Evolutionary conservation across 2,797 vertebrate genomes (phyloP), one percentile per base, ranked within the genome.

Genomic region (Poeciliopsis paucimaculata): DNA sequence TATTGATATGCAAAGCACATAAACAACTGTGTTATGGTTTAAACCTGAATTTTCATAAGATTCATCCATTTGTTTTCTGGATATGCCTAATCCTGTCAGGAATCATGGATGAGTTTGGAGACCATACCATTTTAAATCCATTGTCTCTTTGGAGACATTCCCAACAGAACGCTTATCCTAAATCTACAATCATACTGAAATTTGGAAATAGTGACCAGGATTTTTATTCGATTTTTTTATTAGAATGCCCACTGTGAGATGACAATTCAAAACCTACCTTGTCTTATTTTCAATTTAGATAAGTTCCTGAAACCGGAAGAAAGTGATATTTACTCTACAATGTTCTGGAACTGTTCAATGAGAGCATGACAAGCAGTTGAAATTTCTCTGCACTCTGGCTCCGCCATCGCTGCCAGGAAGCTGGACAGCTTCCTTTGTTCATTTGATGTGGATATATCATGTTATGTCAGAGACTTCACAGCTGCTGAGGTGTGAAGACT

Each of bases 361-460:
- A 45, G 73, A 45, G 41, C 8, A 62, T n/a, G 13, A 23, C 53
- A 75, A 43, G 26, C 73, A 75, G 36, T 16, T 45, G 53, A 75
- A 55, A 75, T 60, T n/a, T 28, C 15, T 31, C 41, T 43, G 41
- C 15, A 11, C 39, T 43, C 26, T 45, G 15, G 53, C 2, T 0
- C 55, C 18, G 13, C 39, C 36, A 45, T 39, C 23, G 39, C 47
- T 73, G 18, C 55, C 55, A 75, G 55, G 43, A 46, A 46, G 55
- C 57, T n/a, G 41, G 74, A 62, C 55, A 46, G 76, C 39, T 55
- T 71, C 20, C 47, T 51, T 66, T 77, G 46, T 70, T 70, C 36
- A 53, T 68, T 36, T 77, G 76, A 77, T 43, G 36, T 51, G 60
- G 45, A 51, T 66, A 66, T n/a, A 77, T 77, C 23, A 77, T 39